These are phyloP conservation scores for Cheumatopsyche charites DNA, from an alignment of 1,140 invertebrate species.

Conservation along the genomic window DNA sequence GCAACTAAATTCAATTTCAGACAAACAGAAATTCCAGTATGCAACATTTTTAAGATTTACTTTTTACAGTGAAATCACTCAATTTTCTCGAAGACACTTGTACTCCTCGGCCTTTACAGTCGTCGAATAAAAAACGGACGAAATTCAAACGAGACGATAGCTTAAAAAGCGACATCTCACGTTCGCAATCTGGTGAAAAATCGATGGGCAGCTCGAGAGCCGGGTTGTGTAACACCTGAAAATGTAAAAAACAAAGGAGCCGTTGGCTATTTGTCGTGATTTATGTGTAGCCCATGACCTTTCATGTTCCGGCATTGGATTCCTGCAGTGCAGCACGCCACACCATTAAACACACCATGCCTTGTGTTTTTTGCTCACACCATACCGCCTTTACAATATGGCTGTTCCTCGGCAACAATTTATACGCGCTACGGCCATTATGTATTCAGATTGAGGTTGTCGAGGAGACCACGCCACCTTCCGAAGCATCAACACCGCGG, in stretches of 20 bases:
- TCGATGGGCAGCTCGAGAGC: background rate
- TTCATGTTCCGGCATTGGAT: slow-evolving; percentile 37
- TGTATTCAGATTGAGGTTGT: slow-evolving; percentile 12
- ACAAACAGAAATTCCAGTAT: no score
- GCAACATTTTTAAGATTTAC: no score
- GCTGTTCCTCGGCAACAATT: background rate
- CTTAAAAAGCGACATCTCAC: background rate
- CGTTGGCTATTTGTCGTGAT: slow-evolving; percentile 33
- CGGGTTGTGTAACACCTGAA: no score
- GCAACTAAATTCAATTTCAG: no score
- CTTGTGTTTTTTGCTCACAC: background rate
- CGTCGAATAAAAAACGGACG: no score
- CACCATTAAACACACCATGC: background rate
- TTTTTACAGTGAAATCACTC: no score
- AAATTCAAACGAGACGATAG: background rate
- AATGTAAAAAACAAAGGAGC: no score
- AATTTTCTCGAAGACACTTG: no score
- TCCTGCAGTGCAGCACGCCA: slow-evolving; percentile 38
- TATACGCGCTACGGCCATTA: background rate
- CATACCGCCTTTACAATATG: background rate
- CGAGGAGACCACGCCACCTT: no score
- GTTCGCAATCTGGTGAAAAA: background rate
- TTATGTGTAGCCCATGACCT: slow-evolving; percentile 36
- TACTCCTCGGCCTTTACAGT: no score
- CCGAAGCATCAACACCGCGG: no score